Conservation (phyloP, 64 coral and sea anemone species). For the Anthopleura sola region DNA sequence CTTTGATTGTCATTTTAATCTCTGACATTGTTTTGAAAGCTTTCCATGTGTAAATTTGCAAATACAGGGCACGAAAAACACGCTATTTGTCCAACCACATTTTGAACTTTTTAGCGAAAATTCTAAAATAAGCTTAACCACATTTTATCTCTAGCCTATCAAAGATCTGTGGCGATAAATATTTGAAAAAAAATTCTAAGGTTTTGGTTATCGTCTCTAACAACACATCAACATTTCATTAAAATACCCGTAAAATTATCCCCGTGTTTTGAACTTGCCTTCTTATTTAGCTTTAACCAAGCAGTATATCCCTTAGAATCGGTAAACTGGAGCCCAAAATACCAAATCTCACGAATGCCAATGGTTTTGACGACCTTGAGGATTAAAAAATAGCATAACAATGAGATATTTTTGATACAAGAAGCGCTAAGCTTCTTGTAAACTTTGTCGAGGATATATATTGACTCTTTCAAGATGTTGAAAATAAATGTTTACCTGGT, state of each 20-base stretch:
- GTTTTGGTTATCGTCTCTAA: background rate
- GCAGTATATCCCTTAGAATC: conserved; percentile 67
- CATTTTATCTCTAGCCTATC: background rate
- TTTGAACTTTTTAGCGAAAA: background rate
- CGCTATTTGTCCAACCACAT: background rate
- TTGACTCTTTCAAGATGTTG: background rate
- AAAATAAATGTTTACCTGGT: conserved; percentile 49
- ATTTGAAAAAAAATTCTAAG: background rate
- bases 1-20: conserved; percentile 6
- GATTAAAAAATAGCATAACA: background rate
- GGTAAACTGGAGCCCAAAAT: conserved; percentile 77
- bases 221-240: background rate
- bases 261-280: conserved; percentile 33
- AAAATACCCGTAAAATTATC: background rate
- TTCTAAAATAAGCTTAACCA: background rate
- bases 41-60: background rate
- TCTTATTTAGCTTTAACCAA: conserved; percentile 95
- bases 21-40: background rate
- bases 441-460: background rate
- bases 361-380: conserved; percentile 94
- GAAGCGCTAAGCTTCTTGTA: background rate
- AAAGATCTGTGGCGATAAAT: background rate
- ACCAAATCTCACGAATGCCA: conserved; percentile 94
- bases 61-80: background rate
- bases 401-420: background rate